phyloP scores from a whole-genome alignment of 37 sponge, comb jelly and placozoan species.

The Diacarnus erythraeanus region DNA sequence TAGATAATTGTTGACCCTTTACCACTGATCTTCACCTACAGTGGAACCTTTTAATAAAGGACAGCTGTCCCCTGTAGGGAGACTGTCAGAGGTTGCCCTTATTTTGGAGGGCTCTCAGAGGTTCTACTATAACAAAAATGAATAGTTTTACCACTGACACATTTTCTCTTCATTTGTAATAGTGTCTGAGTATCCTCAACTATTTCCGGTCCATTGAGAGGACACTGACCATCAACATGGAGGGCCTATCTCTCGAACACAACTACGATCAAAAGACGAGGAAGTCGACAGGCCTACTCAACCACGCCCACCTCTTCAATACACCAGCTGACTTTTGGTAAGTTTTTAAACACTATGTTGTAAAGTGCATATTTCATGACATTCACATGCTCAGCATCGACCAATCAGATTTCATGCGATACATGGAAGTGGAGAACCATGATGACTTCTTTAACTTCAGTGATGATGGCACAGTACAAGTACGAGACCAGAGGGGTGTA shows the following conservation, averaged over 20 bases:
- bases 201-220: conserved; percentile 85
- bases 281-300: neutral
- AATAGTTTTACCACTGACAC: neutral
- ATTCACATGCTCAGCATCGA: conserved; percentile 33
- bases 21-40: neutral
- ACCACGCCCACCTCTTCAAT: conserved; percentile 58
- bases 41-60: neutral
- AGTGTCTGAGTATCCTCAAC: conserved; percentile 75
- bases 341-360: conserved; percentile 4
- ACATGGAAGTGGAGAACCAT: conserved; percentile 70
- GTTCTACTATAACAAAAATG: neutral
- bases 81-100: too few species aligned
- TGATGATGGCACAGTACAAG: conserved; percentile 36
- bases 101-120: neutral
- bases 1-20: conserved; percentile 1
- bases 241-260: conserved; percentile 40
- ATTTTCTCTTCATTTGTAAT: neutral
- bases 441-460: conserved; percentile 73
- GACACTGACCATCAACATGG: conserved; percentile 65
- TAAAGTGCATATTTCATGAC: neutral
- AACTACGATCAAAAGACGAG: conserved; percentile 7
- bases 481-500: conserved; percentile 59
- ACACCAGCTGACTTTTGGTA: conserved; percentile 78
- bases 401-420: conserved; percentile 58
- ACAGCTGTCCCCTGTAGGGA: too few species aligned